Conservation (phyloP, 1,140 invertebrate species). For the Drosophila suzukii region DNA sequence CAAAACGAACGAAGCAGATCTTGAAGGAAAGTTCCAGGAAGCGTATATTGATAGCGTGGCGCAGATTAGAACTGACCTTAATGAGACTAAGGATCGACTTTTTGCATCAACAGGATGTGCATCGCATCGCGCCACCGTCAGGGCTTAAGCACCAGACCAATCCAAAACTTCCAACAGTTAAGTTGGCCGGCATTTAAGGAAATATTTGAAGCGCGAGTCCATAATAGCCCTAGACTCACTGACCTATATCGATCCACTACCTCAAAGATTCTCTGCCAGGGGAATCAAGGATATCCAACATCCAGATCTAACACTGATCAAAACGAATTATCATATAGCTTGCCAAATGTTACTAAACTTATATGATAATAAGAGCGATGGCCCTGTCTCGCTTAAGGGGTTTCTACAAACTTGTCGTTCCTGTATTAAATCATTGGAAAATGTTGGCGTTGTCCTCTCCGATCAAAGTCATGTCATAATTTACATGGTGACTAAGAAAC, state of each 20-base stretch:
- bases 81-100: too few species aligned
- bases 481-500: background rate
- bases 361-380: constrained; percentile 1
- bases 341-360: constrained; percentile 1
- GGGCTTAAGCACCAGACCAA: too few species aligned
- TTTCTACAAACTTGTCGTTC: constrained; percentile 7
- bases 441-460: background rate
- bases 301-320: background rate
- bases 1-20: background rate
- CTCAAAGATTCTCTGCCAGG: background rate
- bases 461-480: background rate
- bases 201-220: background rate
- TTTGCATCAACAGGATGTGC: too few species aligned
- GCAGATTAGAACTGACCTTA: too few species aligned
- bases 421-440: background rate
- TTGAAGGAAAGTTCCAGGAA: background rate
- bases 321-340: background rate
- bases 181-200: constrained; percentile 7
- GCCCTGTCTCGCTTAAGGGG: background rate
- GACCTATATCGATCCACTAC: background rate
- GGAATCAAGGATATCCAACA: background rate
- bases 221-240: constrained; percentile 2
- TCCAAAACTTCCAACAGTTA: background rate
- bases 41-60: too few species aligned
- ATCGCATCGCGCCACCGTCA: too few species aligned